Conservation (phyloP, 2,888 invertebrate genomes). For the Ochropleura leucogaster region DNA sequence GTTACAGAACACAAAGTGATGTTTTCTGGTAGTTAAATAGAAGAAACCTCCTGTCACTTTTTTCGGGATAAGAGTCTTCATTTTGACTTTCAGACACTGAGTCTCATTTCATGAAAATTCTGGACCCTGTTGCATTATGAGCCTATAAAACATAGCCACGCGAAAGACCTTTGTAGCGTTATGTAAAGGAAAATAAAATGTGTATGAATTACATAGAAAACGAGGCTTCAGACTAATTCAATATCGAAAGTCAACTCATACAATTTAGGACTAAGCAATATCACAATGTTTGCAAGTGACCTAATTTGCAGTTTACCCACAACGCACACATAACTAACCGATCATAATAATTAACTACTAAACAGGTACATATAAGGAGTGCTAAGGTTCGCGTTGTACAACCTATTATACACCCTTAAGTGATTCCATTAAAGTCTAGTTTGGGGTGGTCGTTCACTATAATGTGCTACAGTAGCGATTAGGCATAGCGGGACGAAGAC, state of each 20-base stretch:
- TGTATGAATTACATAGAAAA: neutral
- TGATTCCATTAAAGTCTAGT: conserved; percentile 54
- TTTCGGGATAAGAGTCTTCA: neutral
- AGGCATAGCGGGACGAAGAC: conserved; percentile 62
- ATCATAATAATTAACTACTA: conserved; percentile 81
- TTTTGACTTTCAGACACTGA: neutral
- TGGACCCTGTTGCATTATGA: too few species aligned
- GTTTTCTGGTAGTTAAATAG: neutral
- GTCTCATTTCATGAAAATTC: too few species aligned
- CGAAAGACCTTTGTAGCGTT: too few species aligned
- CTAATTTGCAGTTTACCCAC: conserved; percentile 61
- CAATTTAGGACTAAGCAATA: conserved; percentile 29
- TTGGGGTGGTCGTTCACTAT: conserved; percentile 60
- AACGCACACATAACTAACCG: conserved; percentile 73
- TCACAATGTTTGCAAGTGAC: conserved; percentile 49
- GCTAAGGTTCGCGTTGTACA: conserved; percentile 48
- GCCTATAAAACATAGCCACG: too few species aligned
- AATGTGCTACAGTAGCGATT: conserved; percentile 57
- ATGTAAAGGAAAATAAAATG: too few species aligned
- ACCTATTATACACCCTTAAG: conserved; percentile 60
- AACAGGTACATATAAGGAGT: conserved; percentile 72
- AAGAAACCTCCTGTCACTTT: neutral
- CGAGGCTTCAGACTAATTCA: neutral
- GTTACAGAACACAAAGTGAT: neutral
- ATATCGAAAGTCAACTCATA: conserved; percentile 10